A percentile compares a stretch with the other conserved stretches of the same genome.
phyloP scores from a whole-genome alignment of 2,797 vertebrate species.

The Anolis apletophallus region DNA sequence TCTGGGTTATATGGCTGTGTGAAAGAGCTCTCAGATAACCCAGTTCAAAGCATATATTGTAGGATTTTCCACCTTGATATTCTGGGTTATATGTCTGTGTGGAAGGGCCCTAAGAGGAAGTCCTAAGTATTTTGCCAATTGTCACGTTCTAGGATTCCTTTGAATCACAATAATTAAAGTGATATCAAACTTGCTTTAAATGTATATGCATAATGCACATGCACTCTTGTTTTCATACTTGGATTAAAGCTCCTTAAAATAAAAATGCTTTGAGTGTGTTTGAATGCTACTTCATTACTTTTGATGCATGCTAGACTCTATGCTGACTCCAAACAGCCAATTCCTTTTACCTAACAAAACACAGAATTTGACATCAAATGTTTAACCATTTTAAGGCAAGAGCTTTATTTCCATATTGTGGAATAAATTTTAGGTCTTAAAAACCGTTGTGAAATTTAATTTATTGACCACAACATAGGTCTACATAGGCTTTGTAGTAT shows the following conservation, averaged over 20 bases:
- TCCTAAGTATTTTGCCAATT: too few relatives aligned
- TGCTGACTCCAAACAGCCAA: neutral
- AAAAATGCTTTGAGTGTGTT: neutral
- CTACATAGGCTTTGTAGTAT: too few relatives aligned
- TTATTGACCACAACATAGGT: neutral
- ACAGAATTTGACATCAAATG: neutral
- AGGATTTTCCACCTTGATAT: too few relatives aligned
- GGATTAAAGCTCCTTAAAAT: neutral
- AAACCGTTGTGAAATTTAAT: constrained; percentile 2
- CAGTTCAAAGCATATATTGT: too few relatives aligned
- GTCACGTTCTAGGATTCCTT: too few relatives aligned
- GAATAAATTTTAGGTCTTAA: neutral
- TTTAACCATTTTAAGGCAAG: neutral
- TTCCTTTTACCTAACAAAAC: neutral
- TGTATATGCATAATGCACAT: too few relatives aligned
- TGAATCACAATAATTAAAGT: too few relatives aligned
- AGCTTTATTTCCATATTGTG: neutral
- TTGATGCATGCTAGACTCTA: neutral
- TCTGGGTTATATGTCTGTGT: too few relatives aligned
- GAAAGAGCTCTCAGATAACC: too few relatives aligned
- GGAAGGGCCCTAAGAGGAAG: too few relatives aligned
- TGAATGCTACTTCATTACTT: neutral
- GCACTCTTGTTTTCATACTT: neutral
- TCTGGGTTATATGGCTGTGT: too few relatives aligned
- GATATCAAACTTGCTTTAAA: too few relatives aligned